phyloP scores from a whole-genome alignment of 2,888 invertebrate genomes.

The Nomada goodeniana region DNA sequence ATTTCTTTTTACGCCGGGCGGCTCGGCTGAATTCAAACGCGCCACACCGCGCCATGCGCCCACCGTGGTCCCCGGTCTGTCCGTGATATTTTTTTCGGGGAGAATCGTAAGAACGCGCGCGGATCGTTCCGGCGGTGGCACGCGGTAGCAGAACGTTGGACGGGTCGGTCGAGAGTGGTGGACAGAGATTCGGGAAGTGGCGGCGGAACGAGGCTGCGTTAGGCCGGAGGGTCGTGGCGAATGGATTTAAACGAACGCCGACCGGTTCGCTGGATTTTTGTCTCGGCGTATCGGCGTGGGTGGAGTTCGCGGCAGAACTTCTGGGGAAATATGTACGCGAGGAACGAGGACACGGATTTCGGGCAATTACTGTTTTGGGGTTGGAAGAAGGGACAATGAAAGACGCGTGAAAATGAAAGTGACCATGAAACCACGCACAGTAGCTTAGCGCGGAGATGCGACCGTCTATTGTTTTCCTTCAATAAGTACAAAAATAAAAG shows the following conservation, averaged over 20 bases:
- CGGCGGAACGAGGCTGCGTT: conserved; percentile 10
- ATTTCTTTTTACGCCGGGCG: conserved; percentile 53
- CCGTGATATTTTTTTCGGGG: conserved; percentile 3
- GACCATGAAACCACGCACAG: too few species aligned
- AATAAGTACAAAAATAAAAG: too few species aligned
- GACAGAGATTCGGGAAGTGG: conserved; percentile 15
- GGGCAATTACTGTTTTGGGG: too few species aligned
- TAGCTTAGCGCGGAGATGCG: not conserved
- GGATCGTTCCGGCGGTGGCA: not conserved
- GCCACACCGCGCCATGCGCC: not conserved
- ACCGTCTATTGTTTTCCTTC: not conserved
- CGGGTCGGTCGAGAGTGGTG: not conserved
- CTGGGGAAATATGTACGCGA: too few species aligned
- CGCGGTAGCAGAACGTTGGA: not conserved
- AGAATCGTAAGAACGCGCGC: conserved; percentile 15
- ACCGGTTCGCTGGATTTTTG: not conserved
- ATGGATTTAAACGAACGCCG: not conserved
- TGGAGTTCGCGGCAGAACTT: too few species aligned
- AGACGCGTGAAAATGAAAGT: too few species aligned
- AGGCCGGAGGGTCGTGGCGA: not conserved
- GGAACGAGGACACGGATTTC: too few species aligned
- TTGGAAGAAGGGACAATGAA: too few species aligned
- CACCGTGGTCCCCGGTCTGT: not conserved
- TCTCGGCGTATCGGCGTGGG: not conserved
- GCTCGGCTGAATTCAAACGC: conserved; percentile 51